Base-by-base conservation (phyloP, 1,140 invertebrate genomes). In the Bombus vancouverensis region DNA sequence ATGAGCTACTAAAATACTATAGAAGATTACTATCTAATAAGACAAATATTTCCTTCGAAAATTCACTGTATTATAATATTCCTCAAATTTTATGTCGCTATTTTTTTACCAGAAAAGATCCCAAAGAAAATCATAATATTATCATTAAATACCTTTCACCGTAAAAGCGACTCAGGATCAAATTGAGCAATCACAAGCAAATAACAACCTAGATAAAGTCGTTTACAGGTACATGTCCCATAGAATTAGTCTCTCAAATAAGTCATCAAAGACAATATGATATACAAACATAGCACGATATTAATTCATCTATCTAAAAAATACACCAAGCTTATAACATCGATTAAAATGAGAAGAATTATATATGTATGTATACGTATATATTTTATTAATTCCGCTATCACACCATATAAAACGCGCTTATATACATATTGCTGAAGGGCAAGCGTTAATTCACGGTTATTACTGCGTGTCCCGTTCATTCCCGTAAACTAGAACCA, bases 401-500 rank as follows among this genome's bases (percentile, higher is more conserved):
- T 73, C 71, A 3, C 1, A n/a, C 2, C 42, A 32, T 28, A 18
- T 47, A 32, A 32, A 73, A 73, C 39, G 18, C 42, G 42, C 28
- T n/a, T 37, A 13, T 1, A 5, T 22, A n/a, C 4, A 13, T 18
- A 10, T 53, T 1, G 10, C 42, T 32, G 13, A 75, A 53, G 18
- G 32, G 73, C 22, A 1, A 10, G 32, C 22, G 44, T 75, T 75
- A 75, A 75, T 75, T 75, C 73, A 34, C 1, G 42, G 32, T 53
- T 75, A 53, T 53, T 53, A 75, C n/a, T n/a, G 28, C 10, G 10
- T 39, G 47, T 81, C 37, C 13, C 47, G 74, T 57, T n/a, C 53
- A 59, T 79, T 66, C 39, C 59, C 44, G 73, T 75, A 75, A 75
- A 75, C 73, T 39, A 75, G n/a, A 57, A 18, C 47, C 66, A 25